Base-by-base conservation (phyloP, 2,888 invertebrate species). In the Pristionchus mayeri region DNA sequence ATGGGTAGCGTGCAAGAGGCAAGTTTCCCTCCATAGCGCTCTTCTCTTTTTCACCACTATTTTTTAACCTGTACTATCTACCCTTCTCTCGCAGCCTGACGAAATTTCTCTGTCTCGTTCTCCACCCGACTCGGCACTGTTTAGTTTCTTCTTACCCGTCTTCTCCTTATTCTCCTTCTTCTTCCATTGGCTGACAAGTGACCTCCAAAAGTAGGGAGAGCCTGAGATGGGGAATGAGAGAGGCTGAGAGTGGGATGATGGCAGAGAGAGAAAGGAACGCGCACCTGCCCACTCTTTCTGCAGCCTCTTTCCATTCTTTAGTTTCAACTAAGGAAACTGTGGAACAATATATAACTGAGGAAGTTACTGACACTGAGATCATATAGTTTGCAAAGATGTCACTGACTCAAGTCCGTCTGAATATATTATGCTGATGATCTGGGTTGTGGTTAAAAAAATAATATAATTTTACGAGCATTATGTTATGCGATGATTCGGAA, bases 131-230 rank as follows among this genome's bases (percentile, higher is more conserved):
- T 48, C 75, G 27, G 37, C n/a, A 40, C 40, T 48, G 50, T 50
- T 76, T 34, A 52, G 76, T 76, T 52, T 50, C 76, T 30, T 48
- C 37, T n/a, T n/a, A n/a, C n/a, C n/a, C n/a, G n/a, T n/a, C n/a
- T n/a, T n/a, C n/a, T n/a, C n/a, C n/a, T n/a, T n/a, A n/a, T n/a
- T n/a, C n/a, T n/a, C n/a, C n/a, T n/a, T n/a, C n/a, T 75, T 54
- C 57, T 27, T 80, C 40, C 16, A 48, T 44, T 71, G 50, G 76
- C 48, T 76, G 71, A 40, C 50, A 48, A 76, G 50, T 76, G 76
- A 48, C 76, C 76, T 76, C 50, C 50, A 76, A 48, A 76, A 50
- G 76, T 76, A 40, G 76, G 50, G 40, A 37, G 80, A 27, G 57
- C 37, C 24, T 40, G 57, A 80, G 57, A 52, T 27, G 57, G 40